Evolutionary conservation across 2,113 vertebrate species (phyloP).

Genomic region (Seriola dumerili): DNA sequence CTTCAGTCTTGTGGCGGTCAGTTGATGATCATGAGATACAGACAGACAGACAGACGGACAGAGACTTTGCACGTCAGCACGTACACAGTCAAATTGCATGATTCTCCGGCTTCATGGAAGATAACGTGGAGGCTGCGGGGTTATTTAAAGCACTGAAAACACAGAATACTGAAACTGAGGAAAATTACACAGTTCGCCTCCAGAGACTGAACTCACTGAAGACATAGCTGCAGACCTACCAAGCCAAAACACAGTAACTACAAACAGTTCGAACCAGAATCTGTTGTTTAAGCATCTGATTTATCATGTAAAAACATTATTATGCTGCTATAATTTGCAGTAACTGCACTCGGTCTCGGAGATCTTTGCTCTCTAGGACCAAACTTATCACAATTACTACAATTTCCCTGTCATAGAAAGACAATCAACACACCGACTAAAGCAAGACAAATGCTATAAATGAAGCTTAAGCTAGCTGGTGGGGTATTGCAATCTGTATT

Average conservation of each 20-base stretch:
- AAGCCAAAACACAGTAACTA: background rate
- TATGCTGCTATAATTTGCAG: background rate
- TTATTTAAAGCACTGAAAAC: conserved; percentile 20
- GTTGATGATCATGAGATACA: conserved; percentile 47
- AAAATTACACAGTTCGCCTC: conserved; percentile 19
- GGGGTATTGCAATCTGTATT: background rate
- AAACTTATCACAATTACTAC: too few species aligned
- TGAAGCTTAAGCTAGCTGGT: background rate
- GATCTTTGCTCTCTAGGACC: too few species aligned
- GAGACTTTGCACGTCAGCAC: conserved; percentile 6
- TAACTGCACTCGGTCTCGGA: background rate
- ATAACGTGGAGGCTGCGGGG: conserved; percentile 5
- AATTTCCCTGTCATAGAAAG: too few species aligned
- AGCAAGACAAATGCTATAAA: background rate
- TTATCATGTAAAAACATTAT: background rate
- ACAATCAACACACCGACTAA: background rate
- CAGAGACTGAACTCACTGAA: conserved; percentile 3
- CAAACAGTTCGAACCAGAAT: background rate
- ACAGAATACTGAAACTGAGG: conserved; percentile 4
- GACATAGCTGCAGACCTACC: background rate
- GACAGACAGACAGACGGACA: conserved; percentile 1
- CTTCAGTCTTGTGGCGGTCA: conserved; percentile 35
- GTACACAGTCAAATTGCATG: background rate
- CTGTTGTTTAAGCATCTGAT: background rate
- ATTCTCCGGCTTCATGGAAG: conserved; percentile 10